Conservation (phyloP, 1,140 invertebrate species). For the Anoplophora glabripennis region DNA sequence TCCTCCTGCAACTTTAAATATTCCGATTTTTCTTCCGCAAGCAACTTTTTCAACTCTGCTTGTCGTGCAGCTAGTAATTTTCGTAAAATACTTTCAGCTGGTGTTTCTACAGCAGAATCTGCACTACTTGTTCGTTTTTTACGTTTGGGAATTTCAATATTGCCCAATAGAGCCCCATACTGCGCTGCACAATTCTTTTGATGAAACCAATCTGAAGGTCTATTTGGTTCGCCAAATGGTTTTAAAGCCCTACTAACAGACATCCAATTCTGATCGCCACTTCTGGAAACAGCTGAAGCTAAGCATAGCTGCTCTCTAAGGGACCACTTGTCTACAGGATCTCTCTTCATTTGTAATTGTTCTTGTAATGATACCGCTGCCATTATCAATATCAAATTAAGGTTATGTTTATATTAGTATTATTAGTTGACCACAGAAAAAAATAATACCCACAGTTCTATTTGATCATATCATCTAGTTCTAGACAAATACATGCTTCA, state of each 20-base stretch:
- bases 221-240: constrained; percentile 68
- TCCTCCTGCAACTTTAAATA: constrained; percentile 70
- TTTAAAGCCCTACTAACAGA: constrained; percentile 78
- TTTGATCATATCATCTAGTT: too few species aligned
- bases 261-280: constrained; percentile 94
- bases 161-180: constrained; percentile 79
- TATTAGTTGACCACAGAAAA: too few species aligned
- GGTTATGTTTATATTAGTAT: too few species aligned
- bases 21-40: constrained; percentile 66
- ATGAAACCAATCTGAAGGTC: constrained; percentile 86
- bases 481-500: too few species aligned
- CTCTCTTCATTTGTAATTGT: constrained; percentile 64
- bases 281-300: constrained; percentile 80
- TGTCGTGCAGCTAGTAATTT: constrained; percentile 76
- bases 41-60: constrained; percentile 68
- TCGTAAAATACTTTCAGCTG: constrained; percentile 76
- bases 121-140: constrained; percentile 72
- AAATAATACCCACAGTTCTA: too few species aligned
- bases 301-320: constrained; percentile 79
- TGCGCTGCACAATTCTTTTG: constrained; percentile 89
- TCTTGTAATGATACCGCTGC: constrained; percentile 59
- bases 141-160: constrained; percentile 81
- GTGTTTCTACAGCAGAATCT: constrained; percentile 61
- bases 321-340: constrained; percentile 79
- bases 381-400: too few species aligned